Percentiles rank a stretch among this genome's conserved stretches.
These are phyloP conservation scores for Indicator indicator DNA, from an alignment of 2,113 vertebrate genomes.

Conservation along the genomic window DNA sequence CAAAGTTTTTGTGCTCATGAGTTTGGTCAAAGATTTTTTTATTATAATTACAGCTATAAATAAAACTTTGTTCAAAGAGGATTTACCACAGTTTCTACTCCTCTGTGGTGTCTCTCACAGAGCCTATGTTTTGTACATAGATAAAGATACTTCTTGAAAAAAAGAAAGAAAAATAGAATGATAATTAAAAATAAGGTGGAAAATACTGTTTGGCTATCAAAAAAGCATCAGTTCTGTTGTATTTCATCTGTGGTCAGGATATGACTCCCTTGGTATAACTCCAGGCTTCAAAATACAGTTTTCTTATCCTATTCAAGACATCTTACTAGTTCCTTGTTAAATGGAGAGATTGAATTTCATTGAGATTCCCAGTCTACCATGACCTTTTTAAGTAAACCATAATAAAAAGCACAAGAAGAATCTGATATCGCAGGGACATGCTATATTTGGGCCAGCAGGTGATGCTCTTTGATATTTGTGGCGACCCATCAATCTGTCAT, in stretches of 20 bases:
- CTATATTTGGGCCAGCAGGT: conserved; percentile 64
- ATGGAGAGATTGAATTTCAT: conserved; percentile 71
- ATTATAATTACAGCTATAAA: neutral
- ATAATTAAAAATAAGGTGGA: neutral
- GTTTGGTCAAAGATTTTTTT: neutral
- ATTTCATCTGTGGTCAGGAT: neutral
- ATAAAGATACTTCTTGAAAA: neutral
- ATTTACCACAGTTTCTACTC: neutral
- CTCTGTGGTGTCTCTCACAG: neutral
- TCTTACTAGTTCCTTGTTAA: conserved; percentile 69
- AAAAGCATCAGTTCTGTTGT: neutral
- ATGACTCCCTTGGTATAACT: neutral
- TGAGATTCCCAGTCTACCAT: conserved; percentile 65
- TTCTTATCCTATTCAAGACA: conserved; percentile 31
- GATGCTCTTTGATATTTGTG: conserved; percentile 62
- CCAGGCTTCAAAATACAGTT: conserved; percentile 33
- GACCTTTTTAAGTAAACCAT: conserved; percentile 63
- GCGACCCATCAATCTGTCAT: conserved; percentile 44
- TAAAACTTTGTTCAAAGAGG: neutral
- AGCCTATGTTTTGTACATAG: neutral
- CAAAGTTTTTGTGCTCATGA: neutral
- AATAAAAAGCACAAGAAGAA: conserved; percentile 68
- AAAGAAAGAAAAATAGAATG: neutral
- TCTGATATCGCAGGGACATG: conserved; percentile 43
- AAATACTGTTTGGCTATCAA: neutral